Conservation (phyloP, 2,113 vertebrate species). For the Leiothrix lutea region DNA sequence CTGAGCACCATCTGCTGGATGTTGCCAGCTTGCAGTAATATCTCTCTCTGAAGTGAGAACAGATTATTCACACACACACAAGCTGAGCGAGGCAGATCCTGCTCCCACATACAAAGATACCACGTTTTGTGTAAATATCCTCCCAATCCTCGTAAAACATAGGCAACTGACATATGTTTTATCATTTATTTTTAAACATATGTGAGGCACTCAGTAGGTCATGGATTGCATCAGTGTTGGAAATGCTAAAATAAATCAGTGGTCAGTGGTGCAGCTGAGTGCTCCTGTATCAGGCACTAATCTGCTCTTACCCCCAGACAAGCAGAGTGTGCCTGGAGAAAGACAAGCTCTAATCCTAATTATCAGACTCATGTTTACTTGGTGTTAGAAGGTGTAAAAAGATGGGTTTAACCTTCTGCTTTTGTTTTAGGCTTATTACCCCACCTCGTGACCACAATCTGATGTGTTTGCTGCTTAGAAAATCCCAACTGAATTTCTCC, state of each 20-base stretch:
- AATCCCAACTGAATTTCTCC: background rate
- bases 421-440: background rate
- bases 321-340: background rate
- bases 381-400: background rate
- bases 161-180: background rate
- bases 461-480: background rate
- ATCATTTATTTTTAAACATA: background rate
- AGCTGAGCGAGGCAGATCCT: background rate
- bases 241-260: background rate
- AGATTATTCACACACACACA: background rate
- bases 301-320: background rate
- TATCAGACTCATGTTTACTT: background rate
- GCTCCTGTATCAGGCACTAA: background rate
- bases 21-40: background rate
- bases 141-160: background rate
- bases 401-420: background rate
- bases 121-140: background rate
- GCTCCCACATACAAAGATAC: background rate
- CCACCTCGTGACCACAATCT: background rate
- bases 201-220: fast-evolving
- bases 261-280: background rate
- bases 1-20: conserved; percentile 64
- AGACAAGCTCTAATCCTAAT: background rate
- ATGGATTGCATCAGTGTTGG: background rate
- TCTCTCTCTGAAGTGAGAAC: background rate